Evolutionary conservation across 1,140 invertebrate species (phyloP).

Genomic region (Drosophila setifemur): DNA sequence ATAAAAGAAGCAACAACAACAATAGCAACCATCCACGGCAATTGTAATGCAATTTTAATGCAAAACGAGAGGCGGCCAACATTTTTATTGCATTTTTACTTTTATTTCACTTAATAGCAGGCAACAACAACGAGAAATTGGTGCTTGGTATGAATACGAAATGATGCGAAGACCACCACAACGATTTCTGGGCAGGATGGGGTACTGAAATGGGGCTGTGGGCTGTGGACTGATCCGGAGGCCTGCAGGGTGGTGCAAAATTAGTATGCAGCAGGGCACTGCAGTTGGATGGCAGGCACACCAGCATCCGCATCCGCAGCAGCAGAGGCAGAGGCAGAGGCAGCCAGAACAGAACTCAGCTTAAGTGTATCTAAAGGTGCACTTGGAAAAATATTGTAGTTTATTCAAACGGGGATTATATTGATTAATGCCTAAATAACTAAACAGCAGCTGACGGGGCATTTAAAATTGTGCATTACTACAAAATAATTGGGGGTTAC

Average conservation of each 20-base stretch:
- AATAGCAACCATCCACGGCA: constrained; percentile 49
- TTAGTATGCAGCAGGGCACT: constrained; percentile 69
- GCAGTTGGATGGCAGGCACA: constrained; percentile 45
- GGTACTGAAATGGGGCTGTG: neutral
- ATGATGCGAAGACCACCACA: constrained; percentile 73
- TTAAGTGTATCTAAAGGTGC: constrained; percentile 31
- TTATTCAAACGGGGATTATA: neutral
- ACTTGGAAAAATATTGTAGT: neutral
- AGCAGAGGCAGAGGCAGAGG: constrained; percentile 2
- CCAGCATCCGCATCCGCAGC: neutral
- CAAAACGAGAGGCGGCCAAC: constrained; percentile 69
- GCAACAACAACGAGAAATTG: constrained; percentile 63
- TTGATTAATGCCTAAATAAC: neutral
- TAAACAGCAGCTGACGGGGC: too few species aligned
- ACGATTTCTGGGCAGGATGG: constrained; percentile 36
- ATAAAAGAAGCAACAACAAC: constrained; percentile 55
- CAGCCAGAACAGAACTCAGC: constrained; percentile 37
- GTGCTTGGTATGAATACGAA: constrained; percentile 81
- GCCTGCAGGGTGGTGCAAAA: constrained; percentile 36
- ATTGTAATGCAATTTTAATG: constrained; percentile 82
- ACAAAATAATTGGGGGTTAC: too few species aligned
- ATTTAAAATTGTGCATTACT: too few species aligned
- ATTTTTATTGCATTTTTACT: constrained; percentile 79
- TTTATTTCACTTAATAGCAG: constrained; percentile 80
- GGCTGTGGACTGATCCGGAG: neutral